Percentiles rank a stretch among this genome's conserved stretches.
Evolutionary conservation across 2,113 vertebrate genomes (phyloP).

Genomic region (Aleadryas rufinucha): DNA sequence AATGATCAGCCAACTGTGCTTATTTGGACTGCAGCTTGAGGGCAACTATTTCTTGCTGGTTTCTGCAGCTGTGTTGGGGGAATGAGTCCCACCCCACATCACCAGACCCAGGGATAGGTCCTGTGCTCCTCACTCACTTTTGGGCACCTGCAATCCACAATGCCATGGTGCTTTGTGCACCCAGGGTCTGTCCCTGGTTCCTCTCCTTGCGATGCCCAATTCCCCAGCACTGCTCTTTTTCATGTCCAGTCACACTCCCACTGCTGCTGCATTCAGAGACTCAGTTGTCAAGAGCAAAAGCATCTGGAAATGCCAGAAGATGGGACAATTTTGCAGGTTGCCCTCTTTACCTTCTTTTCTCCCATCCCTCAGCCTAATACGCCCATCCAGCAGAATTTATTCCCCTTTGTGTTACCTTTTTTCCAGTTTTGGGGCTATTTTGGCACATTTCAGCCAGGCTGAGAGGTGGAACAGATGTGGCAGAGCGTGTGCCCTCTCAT

Average conservation of each 20-base stretch:
- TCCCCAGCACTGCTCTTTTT: background rate
- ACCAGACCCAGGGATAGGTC: background rate
- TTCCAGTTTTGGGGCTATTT: background rate
- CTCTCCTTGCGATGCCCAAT: background rate
- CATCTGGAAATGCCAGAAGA: background rate
- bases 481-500: background rate
- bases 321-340: background rate
- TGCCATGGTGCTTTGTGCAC: accelerated
- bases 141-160: background rate
- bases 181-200: background rate
- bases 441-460: accelerated
- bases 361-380: background rate
- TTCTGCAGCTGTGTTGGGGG: slow-evolving; percentile 45
- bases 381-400: background rate
- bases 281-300: background rate
- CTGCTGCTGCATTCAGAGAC: background rate
- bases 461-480: background rate
- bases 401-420: background rate
- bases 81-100: background rate
- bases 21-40: slow-evolving; percentile 38
- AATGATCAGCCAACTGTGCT: slow-evolving; percentile 41
- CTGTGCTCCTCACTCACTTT: background rate
- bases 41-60: slow-evolving; percentile 46
- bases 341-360: background rate
- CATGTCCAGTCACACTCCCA: background rate